phyloP scores from a whole-genome alignment of 2,113 vertebrate genomes.

The Poeciliopsis retropinna region DNA sequence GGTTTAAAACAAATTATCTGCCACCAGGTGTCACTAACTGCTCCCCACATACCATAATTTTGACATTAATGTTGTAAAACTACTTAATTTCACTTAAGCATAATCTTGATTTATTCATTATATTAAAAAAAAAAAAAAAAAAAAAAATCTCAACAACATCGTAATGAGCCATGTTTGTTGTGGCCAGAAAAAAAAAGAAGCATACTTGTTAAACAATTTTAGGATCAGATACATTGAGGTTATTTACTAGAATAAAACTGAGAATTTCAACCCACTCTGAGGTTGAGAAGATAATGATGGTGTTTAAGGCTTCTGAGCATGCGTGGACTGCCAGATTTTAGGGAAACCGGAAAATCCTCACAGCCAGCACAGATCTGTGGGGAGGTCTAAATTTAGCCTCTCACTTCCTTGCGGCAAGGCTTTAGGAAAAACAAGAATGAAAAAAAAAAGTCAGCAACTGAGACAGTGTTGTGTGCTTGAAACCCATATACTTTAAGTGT shows the following conservation, averaged over 20 bases:
- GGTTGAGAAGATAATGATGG: conserved; percentile 55
- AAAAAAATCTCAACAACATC: not conserved
- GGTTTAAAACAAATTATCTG: not conserved
- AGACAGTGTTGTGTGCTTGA: conserved; percentile 37
- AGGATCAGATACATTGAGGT: not conserved
- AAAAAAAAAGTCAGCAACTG: conserved; percentile 30
- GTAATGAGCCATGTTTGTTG: not conserved
- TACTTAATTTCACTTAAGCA: not conserved
- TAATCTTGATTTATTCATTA: not conserved
- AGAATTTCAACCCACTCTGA: conserved; percentile 25
- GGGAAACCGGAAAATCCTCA: conserved; percentile 75
- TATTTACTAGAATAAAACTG: conserved; percentile 26
- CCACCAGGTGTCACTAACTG: conserved; percentile 69
- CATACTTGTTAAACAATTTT: not conserved
- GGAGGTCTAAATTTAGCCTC: conserved; percentile 71
- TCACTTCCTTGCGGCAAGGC: conserved; percentile 71
- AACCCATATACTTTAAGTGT: not conserved
- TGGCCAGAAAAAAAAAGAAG: not conserved
- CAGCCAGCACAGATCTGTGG: conserved; percentile 54
- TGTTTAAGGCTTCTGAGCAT: conserved; percentile 37
- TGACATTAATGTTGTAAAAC: not conserved
- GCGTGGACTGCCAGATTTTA: conserved; percentile 50
- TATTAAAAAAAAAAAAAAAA: not conserved
- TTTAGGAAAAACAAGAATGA: conserved; percentile 55
- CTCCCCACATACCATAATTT: not conserved